These are phyloP conservation scores for Caenorhabditis zanzibari DNA, from an alignment of 2,888 invertebrate genomes.

Conservation along the genomic window DNA sequence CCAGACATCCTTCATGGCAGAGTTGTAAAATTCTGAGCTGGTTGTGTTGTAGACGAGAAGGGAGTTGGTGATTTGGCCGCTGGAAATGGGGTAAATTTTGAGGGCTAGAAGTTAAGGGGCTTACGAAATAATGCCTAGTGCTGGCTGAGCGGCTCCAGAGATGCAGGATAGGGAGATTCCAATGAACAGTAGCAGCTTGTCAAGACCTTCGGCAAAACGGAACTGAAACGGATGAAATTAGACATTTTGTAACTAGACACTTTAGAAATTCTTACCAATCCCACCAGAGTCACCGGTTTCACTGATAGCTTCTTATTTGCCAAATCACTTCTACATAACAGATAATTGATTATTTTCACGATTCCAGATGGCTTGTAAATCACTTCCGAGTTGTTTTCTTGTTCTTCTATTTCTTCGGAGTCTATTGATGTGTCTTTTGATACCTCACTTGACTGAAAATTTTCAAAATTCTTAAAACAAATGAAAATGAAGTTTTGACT, in stretches of 20 bases:
- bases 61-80: slow-evolving; percentile 74
- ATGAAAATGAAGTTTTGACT: background rate
- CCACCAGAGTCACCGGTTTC: slow-evolving; percentile 70
- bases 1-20: slow-evolving; percentile 74
- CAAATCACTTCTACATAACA: slow-evolving; percentile 74
- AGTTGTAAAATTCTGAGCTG: slow-evolving; percentile 65
- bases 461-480: background rate
- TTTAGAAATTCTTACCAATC: slow-evolving; percentile 73
- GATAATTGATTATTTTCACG: slow-evolving; percentile 71
- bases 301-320: slow-evolving; percentile 68
- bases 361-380: slow-evolving; percentile 66
- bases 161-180: slow-evolving; percentile 70
- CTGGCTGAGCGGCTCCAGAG: slow-evolving; percentile 73
- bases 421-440: slow-evolving; percentile 24
- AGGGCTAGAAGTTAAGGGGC: background rate
- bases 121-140: slow-evolving; percentile 71
- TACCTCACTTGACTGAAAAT: slow-evolving; percentile 41
- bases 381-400: slow-evolving; percentile 32
- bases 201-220: slow-evolving; percentile 71
- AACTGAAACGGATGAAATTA: slow-evolving; percentile 74
- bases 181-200: slow-evolving; percentile 65
- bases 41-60: slow-evolving; percentile 69
- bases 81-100: slow-evolving; percentile 19
- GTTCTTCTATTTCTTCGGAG: slow-evolving; percentile 71
- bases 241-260: no score